These are phyloP conservation scores for Iphiclides podalirius DNA, from an alignment of 2,888 invertebrate species.

Conservation along the genomic window DNA sequence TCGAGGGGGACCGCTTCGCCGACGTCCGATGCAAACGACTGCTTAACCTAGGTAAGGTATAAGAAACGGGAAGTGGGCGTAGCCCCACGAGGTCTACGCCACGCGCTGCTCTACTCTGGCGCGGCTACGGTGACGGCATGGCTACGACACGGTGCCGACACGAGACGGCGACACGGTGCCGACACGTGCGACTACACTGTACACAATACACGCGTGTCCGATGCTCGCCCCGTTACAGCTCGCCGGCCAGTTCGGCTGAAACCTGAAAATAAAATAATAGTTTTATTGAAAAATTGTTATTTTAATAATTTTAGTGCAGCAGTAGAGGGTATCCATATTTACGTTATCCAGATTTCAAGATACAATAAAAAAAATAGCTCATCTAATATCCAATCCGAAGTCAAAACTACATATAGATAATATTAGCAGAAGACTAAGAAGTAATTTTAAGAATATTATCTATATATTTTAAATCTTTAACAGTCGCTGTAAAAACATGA, in stretches of 20 bases:
- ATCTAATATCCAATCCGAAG: too few species aligned
- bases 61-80: conserved; percentile 60
- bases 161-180: conserved; percentile 18
- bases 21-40: conserved; percentile 4
- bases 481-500: too few species aligned
- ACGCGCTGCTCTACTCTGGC: conserved; percentile 28
- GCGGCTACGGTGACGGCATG: neutral
- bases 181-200: conserved; percentile 5
- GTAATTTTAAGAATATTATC: too few species aligned
- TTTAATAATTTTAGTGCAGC: too few species aligned
- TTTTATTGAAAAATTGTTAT: too few species aligned
- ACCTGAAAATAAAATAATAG: conserved; percentile 39
- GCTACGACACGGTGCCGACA: neutral
- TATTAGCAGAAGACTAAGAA: too few species aligned
- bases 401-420: too few species aligned
- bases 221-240: conserved; percentile 30
- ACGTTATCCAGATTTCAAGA: too few species aligned
- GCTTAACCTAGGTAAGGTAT: conserved; percentile 49
- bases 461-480: too few species aligned
- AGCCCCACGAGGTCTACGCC: neutral
- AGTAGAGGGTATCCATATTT: too few species aligned
- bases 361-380: too few species aligned
- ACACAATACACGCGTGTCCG: neutral
- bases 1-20: neutral
- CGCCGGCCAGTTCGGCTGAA: conserved; percentile 54